Conservation (phyloP, 2,797 vertebrate species). For the Danio jaintianensis region DNA sequence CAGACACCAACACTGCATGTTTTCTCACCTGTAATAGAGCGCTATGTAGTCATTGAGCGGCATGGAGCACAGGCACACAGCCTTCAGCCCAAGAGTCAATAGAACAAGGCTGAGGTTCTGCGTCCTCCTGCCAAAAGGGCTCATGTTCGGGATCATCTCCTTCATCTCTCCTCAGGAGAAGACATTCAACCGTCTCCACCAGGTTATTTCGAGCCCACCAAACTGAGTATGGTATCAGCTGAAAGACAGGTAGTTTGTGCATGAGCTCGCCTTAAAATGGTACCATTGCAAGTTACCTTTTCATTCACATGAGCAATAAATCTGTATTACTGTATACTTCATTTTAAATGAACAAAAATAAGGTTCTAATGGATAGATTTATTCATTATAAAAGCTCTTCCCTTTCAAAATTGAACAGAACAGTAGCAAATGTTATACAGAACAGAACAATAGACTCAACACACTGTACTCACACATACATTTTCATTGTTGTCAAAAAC, state of each 20-base stretch:
- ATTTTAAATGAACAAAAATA: not conserved
- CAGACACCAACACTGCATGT: not conserved
- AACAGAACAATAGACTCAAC: not conserved
- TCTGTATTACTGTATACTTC: not conserved
- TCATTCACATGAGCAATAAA: not conserved
- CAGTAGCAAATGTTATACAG: no score
- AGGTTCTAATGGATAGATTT: not conserved
- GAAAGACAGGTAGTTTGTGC: not conserved
- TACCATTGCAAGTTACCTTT: not conserved
- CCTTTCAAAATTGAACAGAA: no score
- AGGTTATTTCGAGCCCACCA: constrained; percentile 68
- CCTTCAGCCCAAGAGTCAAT: constrained; percentile 74
- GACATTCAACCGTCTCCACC: constrained; percentile 70
- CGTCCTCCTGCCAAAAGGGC: constrained; percentile 67
- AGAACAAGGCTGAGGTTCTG: constrained; percentile 65
- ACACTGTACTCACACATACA: not conserved
- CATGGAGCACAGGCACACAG: constrained; percentile 50
- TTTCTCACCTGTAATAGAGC: not conserved
- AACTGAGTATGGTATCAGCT: constrained; percentile 77
- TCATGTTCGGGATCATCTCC: constrained; percentile 66
- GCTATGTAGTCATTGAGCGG: not conserved
- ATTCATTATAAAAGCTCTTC: no score
- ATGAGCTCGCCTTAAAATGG: not conserved
- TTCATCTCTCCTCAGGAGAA: constrained; percentile 73
- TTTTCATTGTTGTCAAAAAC: not conserved